Conservation (phyloP, 2,797 vertebrate genomes). For the Melanotaenia maccullochi region DNA sequence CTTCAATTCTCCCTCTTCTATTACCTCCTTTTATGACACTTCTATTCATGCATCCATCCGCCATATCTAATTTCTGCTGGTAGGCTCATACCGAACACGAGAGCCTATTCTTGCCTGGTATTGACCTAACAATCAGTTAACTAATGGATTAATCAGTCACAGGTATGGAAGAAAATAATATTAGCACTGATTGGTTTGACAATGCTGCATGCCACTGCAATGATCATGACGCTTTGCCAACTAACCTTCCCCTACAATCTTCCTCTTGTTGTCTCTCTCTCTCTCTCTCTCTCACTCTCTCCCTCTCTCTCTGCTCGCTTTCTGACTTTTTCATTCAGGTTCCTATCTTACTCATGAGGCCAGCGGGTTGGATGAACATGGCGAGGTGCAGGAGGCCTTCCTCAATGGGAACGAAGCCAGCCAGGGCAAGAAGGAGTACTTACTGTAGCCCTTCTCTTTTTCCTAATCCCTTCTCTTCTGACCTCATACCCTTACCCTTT, state of each 20-base stretch:
- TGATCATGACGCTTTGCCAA: conserved; percentile 68
- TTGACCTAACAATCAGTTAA: conserved; percentile 78
- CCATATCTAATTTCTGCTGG: conserved; percentile 50
- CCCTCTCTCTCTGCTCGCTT: conserved; percentile 29
- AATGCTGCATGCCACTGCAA: conserved; percentile 67
- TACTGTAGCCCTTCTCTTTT: conserved; percentile 81
- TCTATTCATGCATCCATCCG: conserved; percentile 45
- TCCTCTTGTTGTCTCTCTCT: conserved; percentile 40
- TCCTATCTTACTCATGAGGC: conserved; percentile 95
- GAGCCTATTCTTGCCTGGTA: conserved; percentile 83
- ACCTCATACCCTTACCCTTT: conserved; percentile 57
- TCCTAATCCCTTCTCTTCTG: conserved; percentile 58
- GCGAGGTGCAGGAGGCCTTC: conserved; percentile 93
- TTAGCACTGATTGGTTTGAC: conserved; percentile 60
- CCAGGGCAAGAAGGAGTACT: conserved; percentile 94
- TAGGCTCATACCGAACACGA: conserved; percentile 79
- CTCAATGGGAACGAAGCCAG: conserved; percentile 92
- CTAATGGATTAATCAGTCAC: conserved; percentile 79
- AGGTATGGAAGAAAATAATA: conserved; percentile 71
- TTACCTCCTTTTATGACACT: conserved; percentile 39
- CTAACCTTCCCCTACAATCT: conserved; percentile 74
- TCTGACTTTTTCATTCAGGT: conserved; percentile 73
- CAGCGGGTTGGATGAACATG: conserved; percentile 93
- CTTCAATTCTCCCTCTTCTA: conserved; percentile 25
- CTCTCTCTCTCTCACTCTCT: conserved; percentile 27